A percentile compares a stretch with the other conserved stretches of the same genome.
These are phyloP conservation scores for Scrobipalpa atriplicella DNA, from an alignment of 2,888 invertebrate species.

Conservation along the genomic window DNA sequence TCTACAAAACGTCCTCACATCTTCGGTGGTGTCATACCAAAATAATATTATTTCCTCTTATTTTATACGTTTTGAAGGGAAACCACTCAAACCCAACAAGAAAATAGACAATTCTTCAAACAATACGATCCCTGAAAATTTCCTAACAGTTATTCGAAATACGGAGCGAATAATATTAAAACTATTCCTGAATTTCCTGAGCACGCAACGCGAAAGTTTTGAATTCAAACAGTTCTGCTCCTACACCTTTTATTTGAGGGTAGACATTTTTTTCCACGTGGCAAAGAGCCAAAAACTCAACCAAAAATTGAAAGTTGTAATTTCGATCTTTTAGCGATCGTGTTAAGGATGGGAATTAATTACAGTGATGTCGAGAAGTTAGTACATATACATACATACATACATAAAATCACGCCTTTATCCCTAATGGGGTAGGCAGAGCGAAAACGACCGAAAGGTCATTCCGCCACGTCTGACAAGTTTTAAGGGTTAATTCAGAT, in stretches of 20 bases:
- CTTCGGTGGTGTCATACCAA: no score
- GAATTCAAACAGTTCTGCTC: conserved; percentile 63
- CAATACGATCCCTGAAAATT: conserved; percentile 18
- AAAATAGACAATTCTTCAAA: conserved; percentile 23
- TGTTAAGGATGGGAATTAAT: not conserved
- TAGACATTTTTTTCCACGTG: conserved; percentile 68
- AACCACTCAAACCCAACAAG: conserved; percentile 23
- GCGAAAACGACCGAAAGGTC: no score
- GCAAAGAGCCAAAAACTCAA: conserved; percentile 61
- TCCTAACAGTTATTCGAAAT: conserved; percentile 28
- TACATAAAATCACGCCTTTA: no score
- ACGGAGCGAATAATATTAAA: conserved; percentile 45
- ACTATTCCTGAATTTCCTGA: conserved; percentile 48
- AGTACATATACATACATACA: no score
- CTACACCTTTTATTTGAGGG: conserved; percentile 67
- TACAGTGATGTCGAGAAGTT: conserved; percentile 33
- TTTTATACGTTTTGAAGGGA: no score
- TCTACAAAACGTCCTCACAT: no score
- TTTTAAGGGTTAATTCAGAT: no score
- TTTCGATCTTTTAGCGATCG: not conserved
- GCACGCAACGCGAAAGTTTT: conserved; percentile 54
- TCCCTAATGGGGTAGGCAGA: no score
- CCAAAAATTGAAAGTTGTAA: not conserved
- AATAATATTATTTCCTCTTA: no score
- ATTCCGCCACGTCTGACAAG: no score